phyloP scores from a whole-genome alignment of 2,113 vertebrate genomes.

The Choloepus hoffmanni region DNA sequence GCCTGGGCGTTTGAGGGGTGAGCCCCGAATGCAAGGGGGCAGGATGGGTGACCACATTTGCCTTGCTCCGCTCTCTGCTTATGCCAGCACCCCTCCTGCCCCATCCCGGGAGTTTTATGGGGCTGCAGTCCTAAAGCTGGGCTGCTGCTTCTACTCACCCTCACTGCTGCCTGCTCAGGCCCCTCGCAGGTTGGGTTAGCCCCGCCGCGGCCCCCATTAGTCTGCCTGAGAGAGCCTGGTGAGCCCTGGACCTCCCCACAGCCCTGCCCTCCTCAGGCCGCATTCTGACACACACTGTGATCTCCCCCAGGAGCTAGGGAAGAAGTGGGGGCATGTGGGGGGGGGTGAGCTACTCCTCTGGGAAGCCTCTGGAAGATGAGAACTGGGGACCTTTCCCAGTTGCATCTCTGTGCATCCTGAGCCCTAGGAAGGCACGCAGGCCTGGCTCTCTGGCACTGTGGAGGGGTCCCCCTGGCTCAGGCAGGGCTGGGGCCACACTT shows the following conservation, averaged over 20 bases:
- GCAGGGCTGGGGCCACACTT: not conserved
- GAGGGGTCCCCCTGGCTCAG: not conserved
- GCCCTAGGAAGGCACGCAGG: not conserved
- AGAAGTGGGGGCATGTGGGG: not conserved
- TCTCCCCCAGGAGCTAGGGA: not conserved
- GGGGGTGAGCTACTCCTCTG: not conserved
- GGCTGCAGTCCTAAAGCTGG: no score
- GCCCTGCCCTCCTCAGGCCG: not conserved
- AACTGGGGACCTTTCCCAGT: not conserved
- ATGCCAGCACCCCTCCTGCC: no score
- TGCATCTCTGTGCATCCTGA: not conserved
- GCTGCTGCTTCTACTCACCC: fast-evolving
- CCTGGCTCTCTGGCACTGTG: not conserved
- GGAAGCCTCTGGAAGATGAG: not conserved
- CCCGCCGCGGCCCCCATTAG: not conserved
- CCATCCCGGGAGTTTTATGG: no score
- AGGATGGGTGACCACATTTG: no score
- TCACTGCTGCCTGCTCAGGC: not conserved
- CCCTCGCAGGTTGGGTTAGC: not conserved
- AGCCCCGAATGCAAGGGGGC: no score
- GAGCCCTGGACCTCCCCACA: not conserved
- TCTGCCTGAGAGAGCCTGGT: not conserved
- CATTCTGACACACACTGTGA: not conserved
- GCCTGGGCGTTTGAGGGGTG: no score
- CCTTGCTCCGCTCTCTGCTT: no score